Evolutionary conservation across 2,888 invertebrate genomes (phyloP).

Genomic region (Epirrita christyi): DNA sequence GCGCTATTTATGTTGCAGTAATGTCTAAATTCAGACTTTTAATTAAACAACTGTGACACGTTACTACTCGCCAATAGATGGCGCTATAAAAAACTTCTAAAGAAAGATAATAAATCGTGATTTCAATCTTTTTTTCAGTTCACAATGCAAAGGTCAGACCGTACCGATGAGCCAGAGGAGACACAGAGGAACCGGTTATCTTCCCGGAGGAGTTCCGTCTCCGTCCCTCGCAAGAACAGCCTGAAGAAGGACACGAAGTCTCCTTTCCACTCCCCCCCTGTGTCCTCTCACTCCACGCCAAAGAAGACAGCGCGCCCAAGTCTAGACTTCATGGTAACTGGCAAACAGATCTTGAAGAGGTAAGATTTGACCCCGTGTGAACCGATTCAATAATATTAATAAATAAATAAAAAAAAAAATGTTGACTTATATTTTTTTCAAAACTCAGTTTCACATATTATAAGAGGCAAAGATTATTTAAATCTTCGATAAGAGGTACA

Average conservation of each 20-base stretch:
- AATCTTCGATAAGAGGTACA: too few species aligned
- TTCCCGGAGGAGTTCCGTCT: slow-evolving; percentile 65
- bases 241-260: slow-evolving; percentile 48
- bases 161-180: slow-evolving; percentile 46
- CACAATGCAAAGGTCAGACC: slow-evolving; percentile 27
- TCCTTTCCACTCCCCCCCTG: slow-evolving; percentile 24
- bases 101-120: too few species aligned
- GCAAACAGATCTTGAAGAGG: slow-evolving; percentile 70
- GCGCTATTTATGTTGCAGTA: not conserved
- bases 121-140: not conserved
- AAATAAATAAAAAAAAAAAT: too few species aligned
- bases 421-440: too few species aligned
- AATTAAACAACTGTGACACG: not conserved
- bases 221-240: slow-evolving; percentile 62
- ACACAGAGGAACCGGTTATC: slow-evolving; percentile 49
- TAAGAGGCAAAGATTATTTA: too few species aligned
- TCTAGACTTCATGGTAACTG: slow-evolving; percentile 70
- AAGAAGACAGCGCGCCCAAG: slow-evolving; percentile 56
- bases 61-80: slow-evolving; percentile 1
- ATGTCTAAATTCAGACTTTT: not conserved
- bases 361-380: slow-evolving; percentile 28
- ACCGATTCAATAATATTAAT: too few species aligned
- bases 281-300: slow-evolving; percentile 57
- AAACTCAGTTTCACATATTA: too few species aligned
- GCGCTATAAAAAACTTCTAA: not conserved